These are phyloP conservation scores for Athetis lepigone DNA, from an alignment of 2,888 invertebrate species.

Conservation along the genomic window DNA sequence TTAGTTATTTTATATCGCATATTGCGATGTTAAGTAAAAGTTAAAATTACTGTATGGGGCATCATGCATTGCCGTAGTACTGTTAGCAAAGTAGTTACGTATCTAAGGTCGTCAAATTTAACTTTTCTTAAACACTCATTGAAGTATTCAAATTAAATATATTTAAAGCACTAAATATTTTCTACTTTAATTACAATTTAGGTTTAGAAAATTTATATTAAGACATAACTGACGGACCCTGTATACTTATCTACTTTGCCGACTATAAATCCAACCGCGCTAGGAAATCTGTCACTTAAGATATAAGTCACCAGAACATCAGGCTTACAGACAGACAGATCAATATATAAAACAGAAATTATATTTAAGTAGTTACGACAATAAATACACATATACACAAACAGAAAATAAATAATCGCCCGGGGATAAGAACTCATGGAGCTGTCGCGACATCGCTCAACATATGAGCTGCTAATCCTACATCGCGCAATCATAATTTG, in stretches of 20 bases:
- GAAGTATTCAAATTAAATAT: no score
- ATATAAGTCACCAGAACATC: neutral
- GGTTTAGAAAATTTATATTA: no score
- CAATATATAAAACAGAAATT: constrained; percentile 19
- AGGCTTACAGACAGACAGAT: constrained; percentile 1
- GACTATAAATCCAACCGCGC: no score
- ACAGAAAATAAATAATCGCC: constrained; percentile 8
- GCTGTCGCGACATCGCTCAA: neutral
- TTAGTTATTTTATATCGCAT: constrained; percentile 7
- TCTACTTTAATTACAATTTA: no score
- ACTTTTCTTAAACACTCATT: no score
- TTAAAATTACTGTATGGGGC: constrained; percentile 17
- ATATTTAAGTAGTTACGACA: neutral
- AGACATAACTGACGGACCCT: no score
- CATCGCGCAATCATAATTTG: no score
- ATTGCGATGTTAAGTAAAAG: constrained; percentile 5
- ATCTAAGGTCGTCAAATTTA: no score
- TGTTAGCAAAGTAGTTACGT: no score
- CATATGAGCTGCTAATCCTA: no score
- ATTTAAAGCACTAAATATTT: no score
- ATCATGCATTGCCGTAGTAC: constrained; percentile 7
- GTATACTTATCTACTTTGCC: no score
- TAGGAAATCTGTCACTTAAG: neutral
- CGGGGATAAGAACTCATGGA: neutral
- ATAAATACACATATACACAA: constrained; percentile 16